A percentile compares a stretch with the other conserved stretches of the same genome.
phyloP scores from a whole-genome alignment of 2,113 vertebrate species.

The Litocranius walleri region DNA sequence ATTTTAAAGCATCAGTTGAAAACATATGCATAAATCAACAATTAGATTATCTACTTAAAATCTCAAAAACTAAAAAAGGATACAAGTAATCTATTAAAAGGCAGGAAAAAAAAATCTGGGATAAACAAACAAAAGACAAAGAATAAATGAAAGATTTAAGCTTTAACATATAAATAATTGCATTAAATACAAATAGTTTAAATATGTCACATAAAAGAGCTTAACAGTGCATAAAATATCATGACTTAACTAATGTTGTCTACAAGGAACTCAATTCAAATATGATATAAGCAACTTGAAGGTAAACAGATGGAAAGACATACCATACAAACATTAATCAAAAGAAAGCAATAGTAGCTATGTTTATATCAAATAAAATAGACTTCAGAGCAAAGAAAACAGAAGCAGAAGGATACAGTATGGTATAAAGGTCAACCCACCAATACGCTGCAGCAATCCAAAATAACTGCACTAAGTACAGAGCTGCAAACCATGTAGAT shows the following conservation, averaged over 20 bases:
- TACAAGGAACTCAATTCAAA: neutral
- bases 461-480: neutral
- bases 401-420: neutral
- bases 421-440: neutral
- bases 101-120: neutral
- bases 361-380: neutral
- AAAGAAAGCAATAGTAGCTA: neutral
- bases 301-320: neutral
- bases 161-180: neutral
- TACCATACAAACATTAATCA: neutral
- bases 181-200: neutral
- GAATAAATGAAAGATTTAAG: neutral
- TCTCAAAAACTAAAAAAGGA: neutral
- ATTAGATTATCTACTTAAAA: neutral
- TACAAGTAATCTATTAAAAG: neutral
- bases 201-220: neutral
- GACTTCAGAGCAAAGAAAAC: neutral
- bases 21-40: neutral
- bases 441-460: neutral
- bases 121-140: neutral
- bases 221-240: neutral
- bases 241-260: neutral
- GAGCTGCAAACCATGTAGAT: neutral
- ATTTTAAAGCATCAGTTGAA: neutral
- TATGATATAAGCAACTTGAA: neutral